These are phyloP conservation scores for Penaeus monodon DNA, from an alignment of 2,888 invertebrate species.

Conservation along the genomic window DNA sequence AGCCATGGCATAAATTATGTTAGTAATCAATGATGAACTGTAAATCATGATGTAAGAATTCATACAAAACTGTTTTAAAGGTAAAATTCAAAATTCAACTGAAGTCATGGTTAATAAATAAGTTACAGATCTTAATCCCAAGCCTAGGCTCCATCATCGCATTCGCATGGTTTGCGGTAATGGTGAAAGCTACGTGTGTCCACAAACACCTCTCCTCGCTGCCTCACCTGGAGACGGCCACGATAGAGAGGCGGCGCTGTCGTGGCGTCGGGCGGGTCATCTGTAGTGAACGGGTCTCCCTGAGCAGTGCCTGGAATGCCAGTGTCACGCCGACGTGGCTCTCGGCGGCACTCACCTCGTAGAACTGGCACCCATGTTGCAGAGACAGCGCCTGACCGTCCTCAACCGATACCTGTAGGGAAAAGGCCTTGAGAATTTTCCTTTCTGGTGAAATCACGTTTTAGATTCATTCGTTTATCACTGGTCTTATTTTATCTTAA, in stretches of 20 bases:
- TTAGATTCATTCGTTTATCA: conserved; percentile 63
- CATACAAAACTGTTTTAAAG: too few species aligned
- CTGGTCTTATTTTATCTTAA: too few species aligned
- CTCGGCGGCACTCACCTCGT: conserved; percentile 86
- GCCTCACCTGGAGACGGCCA: conserved; percentile 67
- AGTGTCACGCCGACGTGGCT: conserved; percentile 81
- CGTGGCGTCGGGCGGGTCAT: conserved; percentile 79
- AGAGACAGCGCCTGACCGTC: conserved; percentile 83
- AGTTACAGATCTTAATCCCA: too few species aligned
- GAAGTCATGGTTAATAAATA: too few species aligned
- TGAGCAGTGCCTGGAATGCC: conserved; percentile 80
- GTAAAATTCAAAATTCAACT: too few species aligned
- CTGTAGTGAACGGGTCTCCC: conserved; percentile 84
- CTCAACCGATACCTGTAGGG: conserved; percentile 82
- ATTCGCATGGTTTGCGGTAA: too few species aligned
- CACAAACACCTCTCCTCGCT: conserved; percentile 66
- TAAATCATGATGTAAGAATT: too few species aligned
- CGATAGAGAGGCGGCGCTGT: conserved; percentile 71
- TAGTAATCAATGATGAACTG: too few species aligned
- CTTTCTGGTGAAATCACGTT: conserved; percentile 37
- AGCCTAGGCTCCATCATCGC: too few species aligned
- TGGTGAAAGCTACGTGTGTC: too few species aligned
- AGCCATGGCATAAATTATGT: too few species aligned
- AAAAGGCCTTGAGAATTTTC: conserved; percentile 67
- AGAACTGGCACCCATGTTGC: conserved; percentile 76